Base-by-base conservation (phyloP, 2,888 invertebrate species). In the Brachypterus glaber region DNA sequence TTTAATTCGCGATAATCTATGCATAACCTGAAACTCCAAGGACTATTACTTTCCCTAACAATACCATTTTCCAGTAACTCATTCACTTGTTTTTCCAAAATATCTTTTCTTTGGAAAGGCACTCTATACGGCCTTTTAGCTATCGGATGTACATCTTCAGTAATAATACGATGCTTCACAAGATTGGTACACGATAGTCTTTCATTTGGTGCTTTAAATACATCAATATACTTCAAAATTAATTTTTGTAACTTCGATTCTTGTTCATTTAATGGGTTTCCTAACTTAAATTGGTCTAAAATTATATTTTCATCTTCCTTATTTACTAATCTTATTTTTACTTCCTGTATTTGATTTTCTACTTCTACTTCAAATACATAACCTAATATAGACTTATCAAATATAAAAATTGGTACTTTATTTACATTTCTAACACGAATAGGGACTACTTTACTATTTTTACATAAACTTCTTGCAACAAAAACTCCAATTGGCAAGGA, bases 11-110 rank as follows among this genome's bases (percentile, higher is more conserved):
- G n/a, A n/a, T n/a, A n/a, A n/a, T n/a, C n/a, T n/a, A n/a, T n/a
- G n/a, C n/a, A n/a, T n/a, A 25, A 5, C 41, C 21, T 43, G 44
- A 37, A 7, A 24, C 24, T 24, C 24, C 24, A 24, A 24, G 24
- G 24, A 8, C 8, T 8, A n/a, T n/a, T 24, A 24, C 24, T 24
- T n/a, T 7, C 8, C 24, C n/a, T 24, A 24, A 24, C n/a, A n/a
- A 24, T 24, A 7, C 24, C 24, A 7, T 24, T 7, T 24, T 7
- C n/a, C 24, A 24, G 24, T n/a, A 24, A 8, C 7, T 24, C 24
- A 24, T 24, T n/a, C 7, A 24, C n/a, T n/a, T 24, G 8, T 24
- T 24, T 24, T n/a, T 24, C 8, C 24, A 24, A n/a, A 24, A n/a
- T n/a, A 7, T 33, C 16, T n/a, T n/a, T n/a, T n/a, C n/a, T n/a